These are phyloP conservation scores for Platycnemis pennipes DNA, from an alignment of 2,888 invertebrate genomes.

Conservation along the genomic window DNA sequence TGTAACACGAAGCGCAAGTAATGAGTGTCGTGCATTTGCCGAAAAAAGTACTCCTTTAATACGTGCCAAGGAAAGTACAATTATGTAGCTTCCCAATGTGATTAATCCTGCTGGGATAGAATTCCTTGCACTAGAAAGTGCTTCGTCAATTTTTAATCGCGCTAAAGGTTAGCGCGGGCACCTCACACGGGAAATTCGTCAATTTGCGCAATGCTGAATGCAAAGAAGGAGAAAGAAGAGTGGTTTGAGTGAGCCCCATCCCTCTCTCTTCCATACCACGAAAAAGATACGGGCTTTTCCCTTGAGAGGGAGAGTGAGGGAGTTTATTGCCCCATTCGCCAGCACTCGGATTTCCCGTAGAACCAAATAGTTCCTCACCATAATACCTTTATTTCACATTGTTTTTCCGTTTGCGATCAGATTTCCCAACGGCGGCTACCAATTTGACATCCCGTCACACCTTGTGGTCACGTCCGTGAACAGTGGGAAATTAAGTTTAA, in stretches of 20 bases:
- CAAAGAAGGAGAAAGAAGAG: neutral
- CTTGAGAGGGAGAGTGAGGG: neutral
- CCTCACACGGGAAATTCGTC: slow-evolving; percentile 9
- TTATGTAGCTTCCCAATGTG: too few species aligned
- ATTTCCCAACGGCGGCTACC: neutral
- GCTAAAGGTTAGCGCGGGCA: neutral
- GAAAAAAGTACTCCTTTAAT: too few species aligned
- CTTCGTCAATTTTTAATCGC: neutral
- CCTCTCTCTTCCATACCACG: neutral
- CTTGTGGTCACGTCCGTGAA: too few species aligned
- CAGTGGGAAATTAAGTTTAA: too few species aligned
- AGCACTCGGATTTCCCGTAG: neutral
- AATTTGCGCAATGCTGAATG: neutral
- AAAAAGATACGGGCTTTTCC: neutral
- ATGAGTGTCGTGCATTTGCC: too few species aligned
- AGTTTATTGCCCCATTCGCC: neutral
- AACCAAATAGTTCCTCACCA: neutral
- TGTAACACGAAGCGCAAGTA: too few species aligned
- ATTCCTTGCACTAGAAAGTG: neutral
- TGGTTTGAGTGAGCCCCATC: neutral
- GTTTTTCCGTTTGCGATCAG: neutral
- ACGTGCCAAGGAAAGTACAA: too few species aligned
- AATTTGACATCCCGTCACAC: neutral
- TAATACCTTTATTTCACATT: neutral
- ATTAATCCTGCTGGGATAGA: too few species aligned